Base-by-base conservation (phyloP, 2,797 vertebrate species). In the Anableps anableps region DNA sequence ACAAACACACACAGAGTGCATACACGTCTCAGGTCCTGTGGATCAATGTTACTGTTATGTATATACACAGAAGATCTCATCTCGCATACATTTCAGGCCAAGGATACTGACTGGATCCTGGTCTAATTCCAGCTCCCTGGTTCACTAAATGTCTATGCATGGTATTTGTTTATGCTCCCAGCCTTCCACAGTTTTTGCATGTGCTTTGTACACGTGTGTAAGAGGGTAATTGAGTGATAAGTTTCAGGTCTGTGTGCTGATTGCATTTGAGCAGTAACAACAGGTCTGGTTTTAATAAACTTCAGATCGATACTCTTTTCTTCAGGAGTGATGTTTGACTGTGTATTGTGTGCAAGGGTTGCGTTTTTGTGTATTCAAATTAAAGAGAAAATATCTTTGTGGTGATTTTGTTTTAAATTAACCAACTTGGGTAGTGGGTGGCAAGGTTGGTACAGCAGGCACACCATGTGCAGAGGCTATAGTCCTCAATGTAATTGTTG, bases 271-370 rank as follows among this genome's bases (percentile, higher is more conserved):
- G 83, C 79, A 48, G 31, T 77, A 84, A 50, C 73, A 89, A 82
- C 81, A 74, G 72, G 21, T 71, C 38, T 75, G 48, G 43, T 86
- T 91, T 92, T 91, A 91, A 93, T 93, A 86, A 89, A 79, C 81
- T 55, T 43, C 0, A 77, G 86, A 93, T 93, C 92, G 82, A 93
- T 94, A 89, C 75, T 85, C 74, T 74, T 48, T 88, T 87, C 75
- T 74, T 6, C 74, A 73, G 55, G 64, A 71, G 48, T 45, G 68
- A 41, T 62, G 47, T 80, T 47, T 58, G 43, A 47, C 38, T 41
- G 3, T 41, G 16, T 50, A 5, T 3, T 50, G 48, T 48, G 47
- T 50, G 48, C 17, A 31, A 47, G 68, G 31, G 75, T 19, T 76
- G 72, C 29, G 55, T 51, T 23, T 36, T 45, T 77, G 78, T 80